A percentile compares a stretch with the other conserved stretches of the same genome.
phyloP scores from a whole-genome alignment of 2,888 invertebrate species.

The Bombylius major region DNA sequence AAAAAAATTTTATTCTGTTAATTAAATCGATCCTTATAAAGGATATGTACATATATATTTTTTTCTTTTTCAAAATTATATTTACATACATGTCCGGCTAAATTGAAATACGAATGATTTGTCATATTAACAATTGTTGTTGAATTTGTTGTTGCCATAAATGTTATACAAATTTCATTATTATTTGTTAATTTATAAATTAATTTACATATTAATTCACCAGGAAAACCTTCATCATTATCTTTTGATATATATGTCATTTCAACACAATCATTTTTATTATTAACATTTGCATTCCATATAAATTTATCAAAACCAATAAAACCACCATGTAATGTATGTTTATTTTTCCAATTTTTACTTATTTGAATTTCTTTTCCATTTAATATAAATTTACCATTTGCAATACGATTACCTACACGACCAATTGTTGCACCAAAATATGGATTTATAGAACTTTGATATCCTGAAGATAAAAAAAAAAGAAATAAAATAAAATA shows the following conservation, averaged over 20 bases:
- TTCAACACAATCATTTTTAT: conserved; percentile 39
- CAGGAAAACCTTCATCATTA: conserved; percentile 82
- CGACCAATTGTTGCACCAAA: conserved; percentile 83
- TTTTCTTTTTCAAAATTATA: not conserved
- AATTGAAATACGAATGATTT: conserved; percentile 82
- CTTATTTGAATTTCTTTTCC: conserved; percentile 56
- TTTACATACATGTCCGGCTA: conserved; percentile 60
- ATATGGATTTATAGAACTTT: conserved; percentile 56
- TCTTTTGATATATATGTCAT: conserved; percentile 66
- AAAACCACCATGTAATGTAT: conserved; percentile 73
- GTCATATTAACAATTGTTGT: conserved; percentile 78
- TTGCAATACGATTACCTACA: conserved; percentile 68
- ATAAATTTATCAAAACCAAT: conserved; percentile 71
- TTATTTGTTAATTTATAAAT: conserved; percentile 58
- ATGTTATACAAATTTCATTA: conserved; percentile 61
- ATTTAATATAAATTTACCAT: conserved; percentile 55
- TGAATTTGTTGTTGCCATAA: conserved; percentile 61
- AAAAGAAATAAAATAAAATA: too few relatives aligned
- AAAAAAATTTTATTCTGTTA: too few relatives aligned
- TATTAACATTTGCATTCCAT: conserved; percentile 41
- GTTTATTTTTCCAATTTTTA: conserved; percentile 53
- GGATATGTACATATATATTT: not conserved
- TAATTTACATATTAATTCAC: conserved; percentile 57
- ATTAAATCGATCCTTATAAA: not conserved
- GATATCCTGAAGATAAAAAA: conserved; percentile 45